These are phyloP conservation scores for Heliothis peltigera DNA, from an alignment of 2,888 invertebrate species.

Conservation along the genomic window DNA sequence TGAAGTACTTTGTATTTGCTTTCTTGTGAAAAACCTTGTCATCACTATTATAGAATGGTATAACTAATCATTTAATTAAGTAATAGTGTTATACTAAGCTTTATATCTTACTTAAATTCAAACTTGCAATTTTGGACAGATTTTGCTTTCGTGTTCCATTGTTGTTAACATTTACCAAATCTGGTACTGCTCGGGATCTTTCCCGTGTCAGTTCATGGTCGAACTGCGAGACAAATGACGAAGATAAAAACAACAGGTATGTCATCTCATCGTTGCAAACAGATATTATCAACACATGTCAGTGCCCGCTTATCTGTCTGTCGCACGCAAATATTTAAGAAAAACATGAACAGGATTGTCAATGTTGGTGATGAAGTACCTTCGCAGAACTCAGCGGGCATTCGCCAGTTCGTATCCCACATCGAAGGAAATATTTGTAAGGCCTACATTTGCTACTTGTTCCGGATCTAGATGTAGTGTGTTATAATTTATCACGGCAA, in stretches of 20 bases:
- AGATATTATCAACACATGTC: conserved; percentile 48
- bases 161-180: background rate
- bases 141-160: background rate
- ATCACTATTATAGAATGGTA: background rate
- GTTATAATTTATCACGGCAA: conserved; percentile 44
- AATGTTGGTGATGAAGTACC: conserved; percentile 28
- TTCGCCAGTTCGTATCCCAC: conserved; percentile 9
- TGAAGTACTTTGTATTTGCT: conserved; percentile 20
- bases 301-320: conserved; percentile 57
- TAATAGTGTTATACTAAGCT: no score
- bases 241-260: conserved; percentile 15
- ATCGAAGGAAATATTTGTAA: conserved; percentile 38
- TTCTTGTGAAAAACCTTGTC: conserved; percentile 28
- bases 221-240: background rate
- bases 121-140: background rate
- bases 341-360: conserved; percentile 27
- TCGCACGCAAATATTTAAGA: conserved; percentile 57
- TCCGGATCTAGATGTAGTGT: conserved; percentile 34
- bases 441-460: conserved; percentile 43
- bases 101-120: background rate
- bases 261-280: conserved; percentile 27
- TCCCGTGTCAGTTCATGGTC: background rate
- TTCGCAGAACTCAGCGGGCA: conserved; percentile 10
- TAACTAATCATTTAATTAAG: no score
- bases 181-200: background rate